These are phyloP conservation scores for Acanthisitta chloris DNA, from an alignment of 2,113 vertebrate genomes.

Conservation along the genomic window DNA sequence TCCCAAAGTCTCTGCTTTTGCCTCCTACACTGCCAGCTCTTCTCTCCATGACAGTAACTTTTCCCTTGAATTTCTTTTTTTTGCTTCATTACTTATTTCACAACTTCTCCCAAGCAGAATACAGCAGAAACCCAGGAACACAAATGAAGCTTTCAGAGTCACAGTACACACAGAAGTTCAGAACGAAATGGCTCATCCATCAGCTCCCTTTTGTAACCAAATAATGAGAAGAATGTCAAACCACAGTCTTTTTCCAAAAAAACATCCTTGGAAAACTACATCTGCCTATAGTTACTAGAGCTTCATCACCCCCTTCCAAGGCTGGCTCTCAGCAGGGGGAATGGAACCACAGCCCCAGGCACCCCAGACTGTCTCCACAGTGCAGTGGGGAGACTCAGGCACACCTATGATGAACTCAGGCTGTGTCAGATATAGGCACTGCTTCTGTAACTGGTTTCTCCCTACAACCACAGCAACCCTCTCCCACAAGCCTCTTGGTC, in stretches of 20 bases:
- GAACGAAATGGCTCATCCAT: not conserved
- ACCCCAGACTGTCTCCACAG: not conserved
- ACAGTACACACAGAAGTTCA: not conserved
- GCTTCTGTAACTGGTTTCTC: not conserved
- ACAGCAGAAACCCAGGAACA: not conserved
- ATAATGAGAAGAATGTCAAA: not conserved
- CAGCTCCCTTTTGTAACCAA: not conserved
- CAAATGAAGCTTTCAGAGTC: not conserved
- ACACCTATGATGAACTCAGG: fast-evolving
- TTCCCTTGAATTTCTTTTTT: not conserved
- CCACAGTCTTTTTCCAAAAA: not conserved
- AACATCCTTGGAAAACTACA: not conserved
- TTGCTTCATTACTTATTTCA: not conserved
- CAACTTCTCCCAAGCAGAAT: not conserved
- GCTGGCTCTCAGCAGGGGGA: not conserved
- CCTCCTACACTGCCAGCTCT: not conserved
- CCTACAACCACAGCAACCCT: not conserved
- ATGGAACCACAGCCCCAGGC: not conserved
- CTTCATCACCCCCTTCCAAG: not conserved
- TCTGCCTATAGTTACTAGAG: not conserved
- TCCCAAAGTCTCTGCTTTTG: not conserved
- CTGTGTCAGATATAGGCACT: not conserved
- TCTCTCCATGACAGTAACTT: not conserved
- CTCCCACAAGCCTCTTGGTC: not conserved
- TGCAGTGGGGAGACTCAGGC: not conserved